Base-by-base conservation (phyloP, 2,113 vertebrate species). In the Choloepus hoffmanni region DNA sequence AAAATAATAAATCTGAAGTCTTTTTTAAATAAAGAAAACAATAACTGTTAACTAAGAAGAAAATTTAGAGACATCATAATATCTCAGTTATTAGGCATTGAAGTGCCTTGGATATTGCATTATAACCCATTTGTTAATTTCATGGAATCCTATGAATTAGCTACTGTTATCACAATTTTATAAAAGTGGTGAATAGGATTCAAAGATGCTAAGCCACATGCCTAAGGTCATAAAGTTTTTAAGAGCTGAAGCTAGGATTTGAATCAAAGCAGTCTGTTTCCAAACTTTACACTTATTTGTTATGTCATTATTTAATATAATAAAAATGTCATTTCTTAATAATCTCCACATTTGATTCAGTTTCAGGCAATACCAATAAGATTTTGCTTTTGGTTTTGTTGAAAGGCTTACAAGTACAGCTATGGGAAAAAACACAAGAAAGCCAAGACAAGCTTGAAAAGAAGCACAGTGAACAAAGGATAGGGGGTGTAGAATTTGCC, bases 321-420 rank as follows among this genome's bases (percentile, higher is more conserved):
- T 45, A 63, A 79, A 78, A 43, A 63, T 55, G 23, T 72, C 30
- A 84, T 15, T 40, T 76, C 43, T 48, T 50, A 24, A 36, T 43
- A 9, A 77, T 73, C 23, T 78, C 74, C 67, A 73, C 6, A 74
- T 40, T 73, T 85, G 70, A 82, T 26, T 89, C 18, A 58, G 26
- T 81, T 91, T 76, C 6, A 84, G 30, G 28, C 33, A 92, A 58
- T 40, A 84, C n/a, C 24, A 87, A 26, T 79, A 13, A 53, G 8
- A 58, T 79, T 63, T 79, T 33, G 43, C 83, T 94, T 93, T 67
- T 79, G 23, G 73, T 79, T 95, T 95, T 85, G 13, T 55, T 81
- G 6, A 67, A 90, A 81, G 68, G 3, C 36, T 79, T 94, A 89
- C 4, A 48, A 68, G 30, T 65, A 50, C 36, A 77, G 55, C 30